phyloP scores from a whole-genome alignment of 2,888 invertebrate species.

The Drosophila mulleri region DNA sequence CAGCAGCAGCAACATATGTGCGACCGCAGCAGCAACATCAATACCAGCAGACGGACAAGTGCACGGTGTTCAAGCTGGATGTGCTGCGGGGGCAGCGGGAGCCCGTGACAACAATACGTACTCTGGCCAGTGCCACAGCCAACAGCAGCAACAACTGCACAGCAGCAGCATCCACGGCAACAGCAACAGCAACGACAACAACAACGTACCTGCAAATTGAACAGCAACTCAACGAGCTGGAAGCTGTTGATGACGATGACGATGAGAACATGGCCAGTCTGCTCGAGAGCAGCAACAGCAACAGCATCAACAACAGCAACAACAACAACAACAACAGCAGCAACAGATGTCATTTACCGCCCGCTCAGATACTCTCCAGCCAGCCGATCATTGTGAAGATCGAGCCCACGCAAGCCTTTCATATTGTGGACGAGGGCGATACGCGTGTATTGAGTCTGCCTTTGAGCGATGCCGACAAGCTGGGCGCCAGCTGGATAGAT shows the following conservation, averaged over 20 bases:
- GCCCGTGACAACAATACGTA: conserved; percentile 52
- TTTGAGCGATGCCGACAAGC: conserved; percentile 82
- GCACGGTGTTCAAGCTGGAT: conserved; percentile 82
- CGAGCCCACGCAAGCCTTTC: conserved; percentile 84
- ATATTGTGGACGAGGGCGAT: conserved; percentile 83
- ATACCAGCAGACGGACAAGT: conserved; percentile 84
- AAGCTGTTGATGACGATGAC: conserved; percentile 60
- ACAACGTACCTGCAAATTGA: conserved; percentile 75
- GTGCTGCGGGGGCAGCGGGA: conserved; percentile 68
- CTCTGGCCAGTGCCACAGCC: conserved; percentile 36
- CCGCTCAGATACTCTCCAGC: conserved; percentile 61
- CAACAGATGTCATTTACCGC: conserved; percentile 25
- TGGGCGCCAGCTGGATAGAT: conserved; percentile 84
- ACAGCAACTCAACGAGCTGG: conserved; percentile 69
- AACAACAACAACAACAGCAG: conserved; percentile 17
- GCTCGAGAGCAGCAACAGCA: conserved; percentile 21
- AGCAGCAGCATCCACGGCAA: neutral
- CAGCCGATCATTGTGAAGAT: conserved; percentile 84
- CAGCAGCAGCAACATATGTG: conserved; percentile 42
- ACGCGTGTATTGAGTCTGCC: conserved; percentile 83
- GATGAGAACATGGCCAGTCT: conserved; percentile 63
- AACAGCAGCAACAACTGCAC: neutral
- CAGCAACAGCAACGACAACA: conserved; percentile 28
- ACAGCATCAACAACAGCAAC: conserved; percentile 22
- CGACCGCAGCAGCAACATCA: conserved; percentile 84